Base-by-base conservation (phyloP, 2,888 invertebrate species). In the Nomada ruficornis region DNA sequence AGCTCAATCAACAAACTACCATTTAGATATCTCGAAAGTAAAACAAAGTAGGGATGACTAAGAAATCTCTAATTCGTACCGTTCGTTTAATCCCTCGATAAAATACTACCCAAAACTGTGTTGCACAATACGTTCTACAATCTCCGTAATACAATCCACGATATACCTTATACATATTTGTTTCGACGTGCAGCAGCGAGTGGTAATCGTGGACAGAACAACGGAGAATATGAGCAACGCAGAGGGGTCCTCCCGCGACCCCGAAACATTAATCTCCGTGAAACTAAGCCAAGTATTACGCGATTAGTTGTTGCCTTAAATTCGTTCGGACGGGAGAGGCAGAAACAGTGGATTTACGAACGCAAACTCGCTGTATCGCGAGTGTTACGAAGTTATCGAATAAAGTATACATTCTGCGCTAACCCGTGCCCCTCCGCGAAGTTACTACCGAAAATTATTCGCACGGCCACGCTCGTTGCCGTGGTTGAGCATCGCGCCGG, bases 201-300 rank as follows among this genome's bases (percentile, higher is more conserved):
- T n/a, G 29, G 13, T 36, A 23, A 36, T n/a, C 36, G 52, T 15
- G 9, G 36, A 54, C 20, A 20, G 3, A 15, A 15, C 4, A 13
- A 3, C 2, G 15, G n/a, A n/a, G 20, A 9, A 47, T 26, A 69
- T 59, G 64, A 44, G 44, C 11, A 55, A 54, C 20, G 62, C 36
- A 23, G 36, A 10, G 67, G 2, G 13, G 36, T 3, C 26, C 36
- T 9, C 29, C 36, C 63, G 36, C 57, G 55, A 71, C 69, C 59
- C 42, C 26, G 64, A 29, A 36, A 57, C 77, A 83, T 83, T 83
- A 83, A 83, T 83, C 83, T 83, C 69, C 81, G 82, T 82, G 77
- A 83, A 82, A 78, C 74, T 82, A 82, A 83, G 77, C 81, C 82
- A 75, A 77, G 83, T 77, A 83, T 83, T 83, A 81, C 82, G 68